Evolutionary conservation across 1,140 invertebrate genomes (phyloP).

Genomic region (Lepeophtheirus salmonis): DNA sequence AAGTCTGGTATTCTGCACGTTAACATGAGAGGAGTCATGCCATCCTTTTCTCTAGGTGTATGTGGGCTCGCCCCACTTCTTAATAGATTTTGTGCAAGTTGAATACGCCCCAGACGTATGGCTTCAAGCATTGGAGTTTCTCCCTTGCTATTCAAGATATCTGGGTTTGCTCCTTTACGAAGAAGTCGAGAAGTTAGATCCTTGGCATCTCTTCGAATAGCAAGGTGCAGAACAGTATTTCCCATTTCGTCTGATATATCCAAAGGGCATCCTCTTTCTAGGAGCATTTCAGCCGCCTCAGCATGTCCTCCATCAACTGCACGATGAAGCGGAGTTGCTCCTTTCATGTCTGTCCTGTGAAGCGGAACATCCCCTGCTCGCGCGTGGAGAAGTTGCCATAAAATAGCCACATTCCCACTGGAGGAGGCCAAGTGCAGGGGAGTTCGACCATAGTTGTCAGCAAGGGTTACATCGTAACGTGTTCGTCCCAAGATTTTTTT

Average conservation of each 20-base stretch:
- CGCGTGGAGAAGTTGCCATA: not conserved
- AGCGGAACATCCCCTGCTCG: not conserved
- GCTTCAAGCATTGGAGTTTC: not conserved
- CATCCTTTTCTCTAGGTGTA: not conserved
- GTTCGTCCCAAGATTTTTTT: not conserved
- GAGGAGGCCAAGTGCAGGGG: not conserved
- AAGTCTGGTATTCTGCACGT: not conserved
- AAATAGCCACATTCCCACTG: not conserved
- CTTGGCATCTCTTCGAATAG: not conserved
- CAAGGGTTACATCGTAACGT: not conserved
- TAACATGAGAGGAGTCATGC: not conserved
- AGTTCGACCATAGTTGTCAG: not conserved
- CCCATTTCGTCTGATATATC: not conserved
- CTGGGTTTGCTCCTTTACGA: not conserved
- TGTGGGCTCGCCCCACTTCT: not conserved
- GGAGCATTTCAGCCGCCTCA: not conserved
- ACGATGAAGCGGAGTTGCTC: not conserved
- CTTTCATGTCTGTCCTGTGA: not conserved
- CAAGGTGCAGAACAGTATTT: not conserved
- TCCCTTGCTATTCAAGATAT: not conserved
- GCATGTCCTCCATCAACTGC: not conserved
- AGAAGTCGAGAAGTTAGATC: not conserved
- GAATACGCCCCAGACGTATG: not conserved
- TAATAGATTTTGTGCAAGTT: not conserved
- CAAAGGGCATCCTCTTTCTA: not conserved